Conservation (phyloP, 2,797 vertebrate genomes). For the Potorous gilbertii region DNA sequence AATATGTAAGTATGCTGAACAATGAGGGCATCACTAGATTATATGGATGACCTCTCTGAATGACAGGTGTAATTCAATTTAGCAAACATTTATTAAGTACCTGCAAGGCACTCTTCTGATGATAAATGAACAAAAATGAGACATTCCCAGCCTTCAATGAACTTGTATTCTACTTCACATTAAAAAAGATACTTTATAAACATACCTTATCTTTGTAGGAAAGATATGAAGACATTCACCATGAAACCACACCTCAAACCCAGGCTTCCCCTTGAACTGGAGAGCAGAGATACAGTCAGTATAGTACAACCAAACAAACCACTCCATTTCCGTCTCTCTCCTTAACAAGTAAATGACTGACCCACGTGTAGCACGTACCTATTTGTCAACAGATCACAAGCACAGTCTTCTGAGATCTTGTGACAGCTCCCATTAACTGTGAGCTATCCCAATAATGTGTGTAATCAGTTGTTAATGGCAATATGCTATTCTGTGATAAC, state of each 20-base stretch:
- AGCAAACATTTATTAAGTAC: neutral
- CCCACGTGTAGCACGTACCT: conserved; percentile 63
- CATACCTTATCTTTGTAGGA: neutral
- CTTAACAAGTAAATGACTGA: conserved; percentile 72
- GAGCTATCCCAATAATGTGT: conserved; percentile 76
- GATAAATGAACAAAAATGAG: neutral
- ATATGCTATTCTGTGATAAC: conserved; percentile 67
- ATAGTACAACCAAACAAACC: conserved; percentile 44
- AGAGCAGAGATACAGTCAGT: neutral
- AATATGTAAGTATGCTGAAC: neutral
- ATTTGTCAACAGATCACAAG: conserved; percentile 79
- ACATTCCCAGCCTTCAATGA: neutral
- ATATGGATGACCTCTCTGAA: neutral
- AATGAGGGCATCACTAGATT: neutral
- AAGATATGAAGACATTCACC: neutral
- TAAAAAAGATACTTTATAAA: neutral
- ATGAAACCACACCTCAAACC: neutral
- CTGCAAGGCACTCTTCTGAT: neutral
- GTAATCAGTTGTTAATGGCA: conserved; percentile 81
- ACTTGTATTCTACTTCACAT: neutral
- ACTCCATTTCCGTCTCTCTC: conserved; percentile 67
- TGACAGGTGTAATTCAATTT: neutral
- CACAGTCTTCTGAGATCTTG: conserved; percentile 62
- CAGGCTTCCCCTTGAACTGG: neutral
- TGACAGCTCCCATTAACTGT: conserved; percentile 68